Evolutionary conservation across 2,888 invertebrate genomes (phyloP).

Genomic region (Hydrotaea cyrtoneurina): DNA sequence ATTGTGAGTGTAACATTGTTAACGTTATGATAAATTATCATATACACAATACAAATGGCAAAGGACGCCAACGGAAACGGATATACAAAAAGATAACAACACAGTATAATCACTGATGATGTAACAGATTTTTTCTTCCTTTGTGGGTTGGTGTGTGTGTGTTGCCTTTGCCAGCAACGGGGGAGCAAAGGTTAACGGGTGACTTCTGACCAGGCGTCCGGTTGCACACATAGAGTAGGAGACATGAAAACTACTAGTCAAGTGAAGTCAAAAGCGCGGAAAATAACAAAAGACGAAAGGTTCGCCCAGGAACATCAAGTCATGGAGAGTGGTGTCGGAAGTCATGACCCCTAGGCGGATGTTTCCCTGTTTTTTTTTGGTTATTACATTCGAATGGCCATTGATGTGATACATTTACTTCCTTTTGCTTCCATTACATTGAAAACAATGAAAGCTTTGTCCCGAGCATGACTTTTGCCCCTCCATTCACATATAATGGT

Average conservation of each 20-base stretch:
- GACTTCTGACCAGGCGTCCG: not conserved
- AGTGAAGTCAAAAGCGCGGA: slow-evolving; percentile 28
- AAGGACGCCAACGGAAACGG: slow-evolving; percentile 25
- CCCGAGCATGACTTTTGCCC: not conserved
- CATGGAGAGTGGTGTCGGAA: not conserved
- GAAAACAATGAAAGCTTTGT: slow-evolving; percentile 28
- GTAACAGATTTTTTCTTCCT: not conserved
- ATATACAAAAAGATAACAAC: slow-evolving; percentile 31
- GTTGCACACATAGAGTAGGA: not conserved
- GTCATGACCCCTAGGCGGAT: slow-evolving; percentile 12
- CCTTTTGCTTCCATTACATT: slow-evolving; percentile 12
- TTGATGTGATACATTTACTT: slow-evolving; percentile 26
- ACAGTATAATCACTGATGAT: slow-evolving; percentile 28
- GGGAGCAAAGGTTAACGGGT: not conserved
- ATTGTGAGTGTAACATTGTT: slow-evolving; percentile 21
- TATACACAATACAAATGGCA: slow-evolving; percentile 12
- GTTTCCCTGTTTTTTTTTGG: not conserved
- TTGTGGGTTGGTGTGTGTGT: no score
- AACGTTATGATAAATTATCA: slow-evolving; percentile 36
- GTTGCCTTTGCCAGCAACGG: not conserved
- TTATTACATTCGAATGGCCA: slow-evolving; percentile 3
- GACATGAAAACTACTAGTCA: not conserved
- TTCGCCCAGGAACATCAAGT: not conserved
- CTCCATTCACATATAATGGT: not conserved
- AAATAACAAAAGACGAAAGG: slow-evolving; percentile 16